A percentile compares a stretch with the other conserved stretches of the same genome.
phyloP scores from a whole-genome alignment of 2,113 vertebrate genomes.

The Bubo bubo region DNA sequence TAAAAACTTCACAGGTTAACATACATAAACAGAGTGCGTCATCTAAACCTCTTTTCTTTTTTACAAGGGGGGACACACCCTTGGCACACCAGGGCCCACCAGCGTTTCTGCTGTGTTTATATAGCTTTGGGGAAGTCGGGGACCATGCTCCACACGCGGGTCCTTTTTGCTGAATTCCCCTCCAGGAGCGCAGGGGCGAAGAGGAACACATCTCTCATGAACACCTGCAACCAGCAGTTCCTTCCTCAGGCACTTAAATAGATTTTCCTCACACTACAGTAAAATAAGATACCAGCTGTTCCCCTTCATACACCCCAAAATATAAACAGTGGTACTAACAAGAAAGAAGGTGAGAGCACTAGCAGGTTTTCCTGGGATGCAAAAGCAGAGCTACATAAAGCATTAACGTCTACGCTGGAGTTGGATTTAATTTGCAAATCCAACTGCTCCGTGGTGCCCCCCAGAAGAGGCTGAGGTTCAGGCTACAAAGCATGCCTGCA shows the following conservation, averaged over 20 bases:
- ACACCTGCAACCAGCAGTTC: constrained; percentile 72
- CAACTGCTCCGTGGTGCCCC: background rate
- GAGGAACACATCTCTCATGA: constrained; percentile 66
- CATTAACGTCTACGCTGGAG: background rate
- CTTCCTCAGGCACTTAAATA: constrained; percentile 55
- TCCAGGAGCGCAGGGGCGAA: constrained; percentile 48
- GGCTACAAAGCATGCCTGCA: background rate
- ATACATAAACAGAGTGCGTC: accelerated
- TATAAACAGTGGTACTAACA: background rate
- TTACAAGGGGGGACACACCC: background rate
- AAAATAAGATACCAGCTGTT: background rate
- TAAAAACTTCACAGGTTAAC: background rate
- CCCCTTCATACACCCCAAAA: constrained; percentile 42
- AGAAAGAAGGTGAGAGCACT: background rate
- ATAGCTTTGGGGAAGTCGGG: constrained; percentile 64
- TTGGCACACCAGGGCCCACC: accelerated
- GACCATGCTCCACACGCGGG: background rate
- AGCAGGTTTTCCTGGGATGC: background rate
- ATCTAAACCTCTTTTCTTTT: background rate
- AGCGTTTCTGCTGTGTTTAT: background rate
- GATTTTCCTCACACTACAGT: constrained; percentile 23
- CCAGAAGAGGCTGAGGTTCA: background rate
- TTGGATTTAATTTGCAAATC: background rate
- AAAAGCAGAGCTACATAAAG: background rate
- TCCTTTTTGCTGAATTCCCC: constrained; percentile 72